Evolutionary conservation across 2,113 vertebrate genomes (phyloP).

Genomic region (Manacus vitellinus): DNA sequence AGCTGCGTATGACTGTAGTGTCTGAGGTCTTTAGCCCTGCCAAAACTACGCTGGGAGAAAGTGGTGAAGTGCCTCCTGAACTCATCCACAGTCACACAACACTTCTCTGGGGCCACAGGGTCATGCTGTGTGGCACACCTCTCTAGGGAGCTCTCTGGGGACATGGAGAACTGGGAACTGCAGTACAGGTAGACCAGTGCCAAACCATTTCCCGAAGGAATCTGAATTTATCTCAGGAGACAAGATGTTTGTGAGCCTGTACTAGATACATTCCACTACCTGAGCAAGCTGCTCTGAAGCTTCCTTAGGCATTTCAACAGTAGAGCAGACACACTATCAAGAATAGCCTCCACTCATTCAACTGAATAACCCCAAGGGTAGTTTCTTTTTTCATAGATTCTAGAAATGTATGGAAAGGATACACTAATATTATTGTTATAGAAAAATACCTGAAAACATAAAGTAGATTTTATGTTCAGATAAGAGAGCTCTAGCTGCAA

Average conservation of each 20-base stretch:
- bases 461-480: neutral
- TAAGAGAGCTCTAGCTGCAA: neutral
- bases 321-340: neutral
- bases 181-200: neutral
- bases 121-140: accelerated
- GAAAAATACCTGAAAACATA: neutral
- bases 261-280: neutral
- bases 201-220: neutral
- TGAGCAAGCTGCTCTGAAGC: neutral
- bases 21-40: neutral
- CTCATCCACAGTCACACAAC: accelerated
- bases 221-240: neutral
- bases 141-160: neutral
- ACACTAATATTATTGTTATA: neutral
- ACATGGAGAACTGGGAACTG: neutral
- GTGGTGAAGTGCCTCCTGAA: neutral
- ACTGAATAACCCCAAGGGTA: neutral
- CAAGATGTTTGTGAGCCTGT: neutral
- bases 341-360: neutral
- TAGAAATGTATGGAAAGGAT: neutral
- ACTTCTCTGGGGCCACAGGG: neutral
- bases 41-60: neutral
- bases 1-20: neutral
- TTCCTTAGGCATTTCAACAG: neutral
- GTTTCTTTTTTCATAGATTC: neutral